Evolutionary conservation across 1,140 invertebrate genomes (phyloP), one percentile per base, ranked within the genome.

Genomic region (Drosophila pruinosa): DNA sequence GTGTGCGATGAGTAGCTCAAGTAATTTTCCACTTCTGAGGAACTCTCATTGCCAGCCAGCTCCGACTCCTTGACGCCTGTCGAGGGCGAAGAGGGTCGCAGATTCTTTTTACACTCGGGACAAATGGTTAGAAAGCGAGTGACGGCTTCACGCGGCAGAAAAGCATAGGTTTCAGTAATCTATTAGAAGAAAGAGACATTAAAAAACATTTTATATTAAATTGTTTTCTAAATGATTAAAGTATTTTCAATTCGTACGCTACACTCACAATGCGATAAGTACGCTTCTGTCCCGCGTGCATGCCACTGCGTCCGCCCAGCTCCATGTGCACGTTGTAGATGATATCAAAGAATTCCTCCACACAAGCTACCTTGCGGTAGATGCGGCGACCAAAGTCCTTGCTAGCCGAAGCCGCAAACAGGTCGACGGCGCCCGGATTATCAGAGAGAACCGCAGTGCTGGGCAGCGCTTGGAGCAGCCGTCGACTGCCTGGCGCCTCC

Each of bases 321-420:
- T 98, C 97, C 26, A 98, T 97, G 91, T 99, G 98, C 12, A 98
- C 97, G 15, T 95, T 96, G 92, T 98, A 98, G 76, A 99, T 99
- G 68, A 99, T 99, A 90, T 98, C 96, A 91, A 98, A 99, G 92
- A 99, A 99, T 85, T 98, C 97, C 92, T 99, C 98, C 7, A 99
- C 98, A 17, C 98, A 95, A 0, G 97, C 97, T 4, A 99, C 97
- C 90, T 97, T 96, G 89, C 98, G 96, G 91, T 96, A 98, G 2
- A 95, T 94, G 48, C 89, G 73, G 34, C 88, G 72, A 8, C 92
- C 92, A 10, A 93, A 92, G 75, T 93, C 93, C 92, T 94, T 92
- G 65, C 76, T 89, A 1, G 90, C 83, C 15, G 90, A 91, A 2
- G 78, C 88, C 8, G 90, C 90, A 62, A 83, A 91, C 8, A 91